These are phyloP conservation scores for Leptopterna dolabrata DNA, from an alignment of 2,888 invertebrate species.

Conservation along the genomic window DNA sequence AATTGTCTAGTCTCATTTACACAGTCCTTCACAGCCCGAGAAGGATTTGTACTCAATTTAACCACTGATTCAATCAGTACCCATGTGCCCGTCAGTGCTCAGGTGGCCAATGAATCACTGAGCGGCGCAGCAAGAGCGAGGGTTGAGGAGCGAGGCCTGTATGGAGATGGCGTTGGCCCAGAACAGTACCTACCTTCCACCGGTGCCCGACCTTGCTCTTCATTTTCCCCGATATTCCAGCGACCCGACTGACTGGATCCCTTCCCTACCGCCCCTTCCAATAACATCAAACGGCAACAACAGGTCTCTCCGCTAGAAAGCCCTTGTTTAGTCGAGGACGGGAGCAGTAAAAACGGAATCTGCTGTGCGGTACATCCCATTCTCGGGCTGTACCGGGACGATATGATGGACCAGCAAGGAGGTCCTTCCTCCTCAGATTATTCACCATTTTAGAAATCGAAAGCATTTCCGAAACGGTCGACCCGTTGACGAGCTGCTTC, in stretches of 20 bases:
- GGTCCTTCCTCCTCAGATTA: neutral
- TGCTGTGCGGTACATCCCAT: conserved; percentile 28
- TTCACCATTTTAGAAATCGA: neutral
- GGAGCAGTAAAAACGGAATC: conserved; percentile 24
- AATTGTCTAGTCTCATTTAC: too few relatives aligned
- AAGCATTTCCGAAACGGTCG: neutral
- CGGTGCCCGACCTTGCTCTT: conserved; percentile 10
- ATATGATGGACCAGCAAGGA: neutral
- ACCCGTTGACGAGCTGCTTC: neutral
- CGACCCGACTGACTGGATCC: neutral
- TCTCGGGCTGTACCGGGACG: neutral
- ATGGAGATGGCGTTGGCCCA: neutral
- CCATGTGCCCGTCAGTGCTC: too few relatives aligned
- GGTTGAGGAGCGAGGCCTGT: neutral
- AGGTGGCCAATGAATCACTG: too few relatives aligned
- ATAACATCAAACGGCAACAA: conserved; percentile 4
- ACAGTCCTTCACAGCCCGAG: too few relatives aligned
- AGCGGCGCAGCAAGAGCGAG: too few relatives aligned
- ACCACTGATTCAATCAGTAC: too few relatives aligned
- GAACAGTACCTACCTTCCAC: neutral
- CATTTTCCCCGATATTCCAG: neutral
- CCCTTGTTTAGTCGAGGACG: conserved; percentile 1
- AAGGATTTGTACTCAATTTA: too few relatives aligned
- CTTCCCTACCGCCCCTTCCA: neutral
- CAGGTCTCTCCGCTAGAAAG: conserved; percentile 13